phyloP scores from a whole-genome alignment of 2,113 vertebrate genomes.

The Cyrtonyx montezumae region DNA sequence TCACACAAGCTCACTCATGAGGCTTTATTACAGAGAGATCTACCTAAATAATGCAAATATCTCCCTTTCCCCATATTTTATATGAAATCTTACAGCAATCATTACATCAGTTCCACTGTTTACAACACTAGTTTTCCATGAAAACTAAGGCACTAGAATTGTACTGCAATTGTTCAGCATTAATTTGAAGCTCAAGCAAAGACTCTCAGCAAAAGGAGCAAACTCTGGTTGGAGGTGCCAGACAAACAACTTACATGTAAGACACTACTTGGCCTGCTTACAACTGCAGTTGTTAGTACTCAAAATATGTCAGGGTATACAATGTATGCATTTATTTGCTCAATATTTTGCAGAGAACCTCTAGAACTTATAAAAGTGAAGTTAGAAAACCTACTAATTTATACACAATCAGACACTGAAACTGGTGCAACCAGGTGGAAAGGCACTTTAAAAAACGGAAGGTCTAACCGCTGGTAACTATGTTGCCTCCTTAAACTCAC shows the following conservation, averaged over 20 bases:
- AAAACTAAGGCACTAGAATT: background rate
- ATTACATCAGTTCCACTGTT: background rate
- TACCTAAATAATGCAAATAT: background rate
- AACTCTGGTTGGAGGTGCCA: background rate
- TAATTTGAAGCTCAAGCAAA: background rate
- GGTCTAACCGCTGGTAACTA: fast-evolving
- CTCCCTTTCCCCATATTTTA: background rate
- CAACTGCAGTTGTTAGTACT: background rate
- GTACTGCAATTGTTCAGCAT: background rate
- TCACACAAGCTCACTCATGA: background rate
- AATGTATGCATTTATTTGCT: fast-evolving
- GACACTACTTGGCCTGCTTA: background rate
- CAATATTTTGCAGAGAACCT: background rate
- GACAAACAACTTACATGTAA: background rate
- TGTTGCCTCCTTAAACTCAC: background rate
- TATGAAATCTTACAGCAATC: background rate
- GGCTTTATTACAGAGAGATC: background rate
- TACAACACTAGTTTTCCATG: background rate
- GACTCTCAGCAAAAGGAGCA: background rate
- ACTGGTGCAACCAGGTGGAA: fast-evolving
- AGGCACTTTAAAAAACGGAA: background rate
- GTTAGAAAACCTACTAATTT: background rate
- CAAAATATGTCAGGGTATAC: fast-evolving
- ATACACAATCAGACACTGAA: background rate
- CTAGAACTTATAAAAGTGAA: background rate